These are phyloP conservation scores for Enoplosus armatus DNA, from an alignment of 2,797 vertebrate genomes.

Conservation along the genomic window DNA sequence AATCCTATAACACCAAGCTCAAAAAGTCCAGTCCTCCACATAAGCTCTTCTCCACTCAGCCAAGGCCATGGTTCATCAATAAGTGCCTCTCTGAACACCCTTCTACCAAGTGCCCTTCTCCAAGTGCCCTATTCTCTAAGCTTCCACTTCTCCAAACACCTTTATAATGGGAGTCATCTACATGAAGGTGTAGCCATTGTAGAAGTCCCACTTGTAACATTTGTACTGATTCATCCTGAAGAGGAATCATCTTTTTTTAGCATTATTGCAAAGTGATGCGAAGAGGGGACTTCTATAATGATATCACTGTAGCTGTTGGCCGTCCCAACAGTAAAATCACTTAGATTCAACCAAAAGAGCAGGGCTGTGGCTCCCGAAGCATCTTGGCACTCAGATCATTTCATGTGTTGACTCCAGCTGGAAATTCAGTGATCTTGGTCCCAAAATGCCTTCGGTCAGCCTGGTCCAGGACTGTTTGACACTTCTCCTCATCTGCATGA, in stretches of 20 bases:
- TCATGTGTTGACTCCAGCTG: conserved; percentile 27
- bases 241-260: neutral
- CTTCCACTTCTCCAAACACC: conserved; percentile 55
- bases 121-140: conserved; percentile 53
- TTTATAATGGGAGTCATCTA: conserved; percentile 44
- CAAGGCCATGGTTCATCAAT: conserved; percentile 52
- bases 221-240: conserved; percentile 7
- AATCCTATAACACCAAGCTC: conserved; percentile 25
- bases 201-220: conserved; percentile 39
- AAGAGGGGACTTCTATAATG: conserved; percentile 41
- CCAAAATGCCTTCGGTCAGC: conserved; percentile 70
- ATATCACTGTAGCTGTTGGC: conserved; percentile 25
- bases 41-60: conserved; percentile 61
- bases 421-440: conserved; percentile 57
- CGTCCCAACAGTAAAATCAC: conserved; percentile 11
- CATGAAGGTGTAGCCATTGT: conserved; percentile 41
- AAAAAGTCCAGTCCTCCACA: conserved; percentile 49
- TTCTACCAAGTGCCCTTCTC: conserved; percentile 57
- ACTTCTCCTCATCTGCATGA: conserved; percentile 85
- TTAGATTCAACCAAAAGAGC: conserved; percentile 58
- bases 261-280: neutral
- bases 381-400: conserved; percentile 70
- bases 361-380: conserved; percentile 68
- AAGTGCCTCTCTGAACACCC: conserved; percentile 65
- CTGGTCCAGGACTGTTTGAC: conserved; percentile 78